Evolutionary conservation across 64 coral and sea anemone genomes (phyloP).

Genomic region (Montipora capricornis): DNA sequence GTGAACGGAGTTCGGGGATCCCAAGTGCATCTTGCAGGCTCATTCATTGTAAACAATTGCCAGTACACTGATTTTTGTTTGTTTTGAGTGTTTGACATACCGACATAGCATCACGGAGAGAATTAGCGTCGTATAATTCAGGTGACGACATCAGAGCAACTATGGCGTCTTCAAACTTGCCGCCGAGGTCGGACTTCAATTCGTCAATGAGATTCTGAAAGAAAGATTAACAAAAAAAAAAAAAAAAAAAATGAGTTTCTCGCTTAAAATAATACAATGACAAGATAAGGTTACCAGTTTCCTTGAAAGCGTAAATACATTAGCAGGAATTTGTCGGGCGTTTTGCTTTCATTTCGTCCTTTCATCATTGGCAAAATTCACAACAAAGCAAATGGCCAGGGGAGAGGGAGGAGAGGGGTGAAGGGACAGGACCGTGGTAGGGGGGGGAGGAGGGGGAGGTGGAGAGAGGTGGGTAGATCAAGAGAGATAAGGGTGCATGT

Average conservation of each 20-base stretch:
- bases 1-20: no score
- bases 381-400: not conserved
- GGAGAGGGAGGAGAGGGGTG: not conserved
- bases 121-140: constrained; percentile 42
- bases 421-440: no score
- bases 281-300: no score
- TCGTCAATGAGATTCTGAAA: constrained; percentile 66
- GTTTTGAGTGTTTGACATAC: not conserved
- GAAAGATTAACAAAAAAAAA: not conserved
- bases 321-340: no score
- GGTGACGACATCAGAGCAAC: constrained; percentile 37
- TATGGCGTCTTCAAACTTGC: constrained; percentile 64
- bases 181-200: constrained; percentile 54
- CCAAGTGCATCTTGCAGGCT: no score
- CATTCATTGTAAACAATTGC: not conserved
- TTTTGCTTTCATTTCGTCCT: no score
- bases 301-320: no score
- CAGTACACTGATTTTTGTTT: not conserved
- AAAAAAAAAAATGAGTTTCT: no score
- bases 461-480: not conserved
- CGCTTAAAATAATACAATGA: no score
- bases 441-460: not conserved
- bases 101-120: constrained; percentile 63
- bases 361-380: no score
- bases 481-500: not conserved